Conservation (phyloP, 2,888 invertebrate species). For the Bellardia bayeri region DNA sequence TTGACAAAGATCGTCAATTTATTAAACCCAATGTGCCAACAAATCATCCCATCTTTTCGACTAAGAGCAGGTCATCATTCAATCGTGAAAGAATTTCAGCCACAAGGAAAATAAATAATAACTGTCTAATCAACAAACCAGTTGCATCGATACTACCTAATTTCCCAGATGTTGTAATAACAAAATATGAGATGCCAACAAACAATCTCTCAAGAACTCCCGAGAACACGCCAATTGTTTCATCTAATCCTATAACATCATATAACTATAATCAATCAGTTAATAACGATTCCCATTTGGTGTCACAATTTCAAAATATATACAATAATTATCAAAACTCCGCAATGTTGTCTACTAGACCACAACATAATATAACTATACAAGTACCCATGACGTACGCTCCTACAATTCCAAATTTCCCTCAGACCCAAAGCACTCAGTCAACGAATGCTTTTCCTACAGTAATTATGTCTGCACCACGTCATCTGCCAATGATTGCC, state of each 20-base stretch:
- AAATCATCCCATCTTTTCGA: too few relatives aligned
- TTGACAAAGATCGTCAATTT: background rate
- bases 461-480: background rate
- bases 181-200: constrained; percentile 27
- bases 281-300: background rate
- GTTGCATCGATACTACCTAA: background rate
- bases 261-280: background rate
- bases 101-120: background rate
- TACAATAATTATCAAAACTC: background rate
- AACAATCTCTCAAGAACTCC: background rate
- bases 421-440: background rate
- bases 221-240: background rate
- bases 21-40: background rate
- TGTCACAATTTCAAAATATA: background rate
- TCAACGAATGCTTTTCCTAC: background rate
- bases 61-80: too few relatives aligned
- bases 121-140: background rate
- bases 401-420: background rate
- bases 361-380: background rate
- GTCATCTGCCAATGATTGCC: background rate
- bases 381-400: background rate
- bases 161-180: constrained; percentile 41
- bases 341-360: background rate
- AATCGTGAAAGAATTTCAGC: background rate
- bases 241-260: background rate